phyloP scores from a whole-genome alignment of 2,888 invertebrate genomes.

The Xestoiulus laeticollis region DNA sequence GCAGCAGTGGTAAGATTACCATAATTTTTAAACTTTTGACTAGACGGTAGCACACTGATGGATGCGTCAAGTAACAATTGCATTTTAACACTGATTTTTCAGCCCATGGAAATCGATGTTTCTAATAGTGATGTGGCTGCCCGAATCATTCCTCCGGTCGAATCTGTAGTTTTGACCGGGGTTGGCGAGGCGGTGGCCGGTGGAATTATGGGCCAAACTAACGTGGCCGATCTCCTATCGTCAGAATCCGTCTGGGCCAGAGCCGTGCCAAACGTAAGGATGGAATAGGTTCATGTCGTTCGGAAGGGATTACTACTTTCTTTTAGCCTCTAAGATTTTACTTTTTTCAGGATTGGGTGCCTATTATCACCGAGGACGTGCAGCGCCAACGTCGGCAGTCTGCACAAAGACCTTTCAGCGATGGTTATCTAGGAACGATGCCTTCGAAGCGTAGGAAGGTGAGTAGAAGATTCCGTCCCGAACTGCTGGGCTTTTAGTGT shows the following conservation, averaged over 20 bases:
- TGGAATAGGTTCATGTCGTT: conserved; percentile 53
- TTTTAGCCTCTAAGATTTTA: background rate
- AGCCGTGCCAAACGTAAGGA: conserved; percentile 59
- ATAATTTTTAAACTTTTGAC: background rate
- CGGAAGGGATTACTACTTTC: background rate
- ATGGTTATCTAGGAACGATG: conserved; percentile 89
- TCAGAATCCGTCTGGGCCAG: conserved; percentile 7
- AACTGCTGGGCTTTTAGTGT: background rate
- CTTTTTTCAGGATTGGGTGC: conserved; percentile 79
- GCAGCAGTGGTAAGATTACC: background rate
- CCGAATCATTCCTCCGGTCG: background rate
- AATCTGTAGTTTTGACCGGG: background rate
- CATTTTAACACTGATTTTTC: background rate
- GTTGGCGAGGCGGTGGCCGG: background rate
- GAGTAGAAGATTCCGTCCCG: conserved; percentile 62
- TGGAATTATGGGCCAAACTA: conserved; percentile 52
- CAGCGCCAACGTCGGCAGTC: conserved; percentile 74
- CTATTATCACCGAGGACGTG: conserved; percentile 83
- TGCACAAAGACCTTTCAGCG: conserved; percentile 76
- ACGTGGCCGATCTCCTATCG: conserved; percentile 54
- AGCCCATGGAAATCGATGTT: conserved; percentile 35
- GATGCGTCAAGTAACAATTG: background rate
- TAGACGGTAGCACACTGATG: background rate
- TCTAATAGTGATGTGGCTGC: background rate
- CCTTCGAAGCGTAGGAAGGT: conserved; percentile 88